These are phyloP conservation scores for Leucophora obtusa DNA, from an alignment of 2,888 invertebrate species.

Conservation along the genomic window DNA sequence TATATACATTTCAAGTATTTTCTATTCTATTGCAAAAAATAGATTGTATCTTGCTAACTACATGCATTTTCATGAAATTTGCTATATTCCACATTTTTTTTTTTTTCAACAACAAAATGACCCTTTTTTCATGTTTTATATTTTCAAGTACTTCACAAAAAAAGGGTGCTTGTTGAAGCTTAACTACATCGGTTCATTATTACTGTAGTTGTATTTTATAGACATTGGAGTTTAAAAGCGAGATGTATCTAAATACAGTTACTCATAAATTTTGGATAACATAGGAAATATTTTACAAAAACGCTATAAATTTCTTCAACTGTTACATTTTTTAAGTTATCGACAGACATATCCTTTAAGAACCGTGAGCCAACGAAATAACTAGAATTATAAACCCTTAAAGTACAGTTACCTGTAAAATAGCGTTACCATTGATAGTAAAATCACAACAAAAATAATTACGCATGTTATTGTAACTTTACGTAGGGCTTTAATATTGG, in stretches of 20 bases:
- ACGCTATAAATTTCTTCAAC: too few species aligned
- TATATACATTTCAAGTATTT: constrained; percentile 52
- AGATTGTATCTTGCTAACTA: constrained; percentile 51
- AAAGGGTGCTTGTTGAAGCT: constrained; percentile 59
- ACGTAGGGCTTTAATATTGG: too few species aligned
- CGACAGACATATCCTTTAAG: too few species aligned
- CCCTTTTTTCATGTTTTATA: constrained; percentile 32
- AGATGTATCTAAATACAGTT: background rate
- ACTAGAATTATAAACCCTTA: too few species aligned
- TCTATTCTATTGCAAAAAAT: constrained; percentile 23
- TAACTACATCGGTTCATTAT: constrained; percentile 48
- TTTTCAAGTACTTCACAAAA: constrained; percentile 44
- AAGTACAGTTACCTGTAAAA: too few species aligned
- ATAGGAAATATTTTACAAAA: too few species aligned
- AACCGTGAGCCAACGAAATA: too few species aligned
- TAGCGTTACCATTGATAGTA: too few species aligned
- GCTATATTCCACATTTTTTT: constrained; percentile 9
- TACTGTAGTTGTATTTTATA: constrained; percentile 33
- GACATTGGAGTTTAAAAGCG: constrained; percentile 20
- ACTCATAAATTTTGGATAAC: too few species aligned
- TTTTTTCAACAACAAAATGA: constrained; percentile 25
- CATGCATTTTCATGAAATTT: constrained; percentile 43
- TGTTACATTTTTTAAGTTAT: too few species aligned
- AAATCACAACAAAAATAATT: too few species aligned
- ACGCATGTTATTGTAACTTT: too few species aligned